phyloP scores from a whole-genome alignment of 2,113 vertebrate species.

The Aspiorhynchus laticeps region DNA sequence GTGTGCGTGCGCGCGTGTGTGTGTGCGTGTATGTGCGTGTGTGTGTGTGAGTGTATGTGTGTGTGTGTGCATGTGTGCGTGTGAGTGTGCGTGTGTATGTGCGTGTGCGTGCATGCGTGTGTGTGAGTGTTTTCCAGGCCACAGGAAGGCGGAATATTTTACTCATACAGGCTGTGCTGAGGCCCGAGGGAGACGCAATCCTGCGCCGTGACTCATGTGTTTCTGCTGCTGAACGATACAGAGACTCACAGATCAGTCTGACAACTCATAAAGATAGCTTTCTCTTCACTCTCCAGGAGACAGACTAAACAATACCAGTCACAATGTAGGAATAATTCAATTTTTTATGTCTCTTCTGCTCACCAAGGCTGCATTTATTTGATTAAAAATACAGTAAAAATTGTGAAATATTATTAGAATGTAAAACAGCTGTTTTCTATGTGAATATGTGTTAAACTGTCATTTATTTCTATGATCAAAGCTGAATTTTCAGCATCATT shows the following conservation, averaged over 20 bases:
- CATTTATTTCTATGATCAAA: no score
- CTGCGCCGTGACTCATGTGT: slow-evolving; percentile 50
- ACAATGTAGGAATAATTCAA: neutral
- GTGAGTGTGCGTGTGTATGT: neutral
- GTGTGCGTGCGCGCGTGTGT: neutral
- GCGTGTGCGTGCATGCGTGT: neutral
- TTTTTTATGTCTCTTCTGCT: neutral
- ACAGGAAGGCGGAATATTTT: slow-evolving; percentile 54
- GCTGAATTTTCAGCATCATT: no score
- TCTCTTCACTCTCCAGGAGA: neutral
- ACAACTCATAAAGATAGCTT: neutral
- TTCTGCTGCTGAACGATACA: neutral
- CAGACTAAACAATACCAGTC: no score
- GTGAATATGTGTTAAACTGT: no score
- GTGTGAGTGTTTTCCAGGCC: slow-evolving; percentile 32
- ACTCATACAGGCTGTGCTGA: slow-evolving; percentile 59
- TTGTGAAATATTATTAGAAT: neutral
- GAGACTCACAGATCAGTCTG: neutral
- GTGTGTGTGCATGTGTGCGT: neutral
- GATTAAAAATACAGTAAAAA: neutral
- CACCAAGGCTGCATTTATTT: neutral
- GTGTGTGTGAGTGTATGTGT: neutral
- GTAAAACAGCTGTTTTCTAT: no score
- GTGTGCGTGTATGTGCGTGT: slow-evolving; percentile 27
- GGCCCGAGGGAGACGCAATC: slow-evolving; percentile 53